Evolutionary conservation across 2,797 vertebrate species (phyloP), one percentile per base, ranked within the genome.

Genomic region (Siniperca scherzeri): DNA sequence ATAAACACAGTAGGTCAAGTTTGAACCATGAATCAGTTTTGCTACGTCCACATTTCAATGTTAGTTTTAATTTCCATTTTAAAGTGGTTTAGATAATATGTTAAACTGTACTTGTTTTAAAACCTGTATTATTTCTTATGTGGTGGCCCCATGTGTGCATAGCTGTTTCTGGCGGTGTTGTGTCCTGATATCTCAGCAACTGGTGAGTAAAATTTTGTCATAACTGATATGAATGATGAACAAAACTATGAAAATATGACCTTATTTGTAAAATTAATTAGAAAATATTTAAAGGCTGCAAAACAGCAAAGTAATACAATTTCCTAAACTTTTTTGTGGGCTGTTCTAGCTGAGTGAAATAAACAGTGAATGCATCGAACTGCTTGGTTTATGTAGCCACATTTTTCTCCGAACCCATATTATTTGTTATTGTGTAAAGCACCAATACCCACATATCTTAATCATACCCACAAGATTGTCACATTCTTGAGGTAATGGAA

Each of bases 351-450:
- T 42, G 17, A 70, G 42, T 71, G 25, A n/a, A 30, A 64, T 46
- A 30, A 77, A 22, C 33, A 48, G 19, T 77, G 14, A 68, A 33
- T 78, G 21, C 19, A 16, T 46, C 30, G 19, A 16, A 25, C 30
- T 38, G n/a, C 42, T 21, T 73, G 36, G 42, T 67, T 55, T 48
- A 50, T 46, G 19, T 56, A 48, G 40, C 17, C 2, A 27, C 3
- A 22, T 78, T 74, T 64, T 33, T 14, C 22, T 13, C 7, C 1
- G 2, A 61, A 25, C 12, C 5, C 13, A 5, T 52, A 9, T 78
- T 3, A 16, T 72, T 44, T 61, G 2, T 85, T 71, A 70, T 60
- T 69, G 25, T 38, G 59, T 25, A 78, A 73, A 40, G 16, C 17
- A 17, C 7, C 8, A 61, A 2, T 76, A n/a, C n/a, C n/a, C n/a